A percentile compares a stretch with the other conserved stretches of the same genome.
These are phyloP conservation scores for Phortica magna DNA, from an alignment of 2,888 invertebrate genomes.

Conservation along the genomic window DNA sequence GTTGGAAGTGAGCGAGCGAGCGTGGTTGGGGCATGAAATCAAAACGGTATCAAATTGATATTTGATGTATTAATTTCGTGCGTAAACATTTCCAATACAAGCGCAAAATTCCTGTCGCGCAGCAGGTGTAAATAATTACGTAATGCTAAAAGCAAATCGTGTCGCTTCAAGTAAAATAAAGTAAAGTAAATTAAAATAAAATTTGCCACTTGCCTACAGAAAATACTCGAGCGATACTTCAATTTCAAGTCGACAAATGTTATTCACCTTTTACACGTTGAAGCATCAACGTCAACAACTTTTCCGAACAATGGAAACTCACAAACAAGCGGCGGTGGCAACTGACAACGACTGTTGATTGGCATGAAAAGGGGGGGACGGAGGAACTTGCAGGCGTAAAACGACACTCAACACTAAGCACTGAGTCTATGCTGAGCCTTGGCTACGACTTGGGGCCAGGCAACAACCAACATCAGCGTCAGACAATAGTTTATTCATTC, in stretches of 20 bases:
- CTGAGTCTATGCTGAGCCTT: neutral
- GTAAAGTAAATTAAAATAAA: conserved; percentile 3
- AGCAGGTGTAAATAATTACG: conserved; percentile 23
- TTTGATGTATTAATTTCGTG: conserved; percentile 30
- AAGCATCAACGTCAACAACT: conserved; percentile 71
- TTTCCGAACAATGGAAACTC: conserved; percentile 30
- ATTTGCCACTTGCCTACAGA: neutral
- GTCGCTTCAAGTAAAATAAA: neutral
- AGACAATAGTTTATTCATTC: conserved; percentile 69
- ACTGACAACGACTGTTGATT: neutral
- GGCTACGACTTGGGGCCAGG: neutral
- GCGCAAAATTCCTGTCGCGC: neutral
- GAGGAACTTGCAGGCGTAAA: neutral
- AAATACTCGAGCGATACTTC: conserved; percentile 60
- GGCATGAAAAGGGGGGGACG: neutral
- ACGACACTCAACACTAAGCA: neutral
- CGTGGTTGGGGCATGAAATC: neutral
- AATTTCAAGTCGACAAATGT: conserved; percentile 69
- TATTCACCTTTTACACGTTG: conserved; percentile 71
- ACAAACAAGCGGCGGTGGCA: neutral
- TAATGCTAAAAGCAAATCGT: neutral
- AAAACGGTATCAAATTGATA: conserved; percentile 16
- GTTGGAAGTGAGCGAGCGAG: neutral
- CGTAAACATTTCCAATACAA: neutral
- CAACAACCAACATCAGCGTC: conserved; percentile 35